A percentile compares a stretch with the other conserved stretches of the same genome.
These are phyloP conservation scores for Drosophila quasianomalipes DNA, from an alignment of 2,888 invertebrate species.

Conservation along the genomic window DNA sequence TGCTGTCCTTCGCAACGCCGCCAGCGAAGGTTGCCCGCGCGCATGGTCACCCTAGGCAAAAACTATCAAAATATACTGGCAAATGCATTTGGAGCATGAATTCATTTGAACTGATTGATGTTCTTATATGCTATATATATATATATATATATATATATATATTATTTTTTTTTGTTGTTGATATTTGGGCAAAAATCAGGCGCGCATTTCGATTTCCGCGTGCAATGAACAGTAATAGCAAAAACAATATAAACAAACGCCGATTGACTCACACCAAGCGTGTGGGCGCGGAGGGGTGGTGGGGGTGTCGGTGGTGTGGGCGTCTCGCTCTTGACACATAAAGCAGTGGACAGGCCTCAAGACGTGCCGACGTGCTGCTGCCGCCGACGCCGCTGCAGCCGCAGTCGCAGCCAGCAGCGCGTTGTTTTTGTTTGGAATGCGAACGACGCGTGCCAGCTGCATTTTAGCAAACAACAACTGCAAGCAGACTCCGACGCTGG, in stretches of 20 bases:
- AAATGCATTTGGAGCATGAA: slow-evolving; percentile 46
- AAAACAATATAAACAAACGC: slow-evolving; percentile 3
- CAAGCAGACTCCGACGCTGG: slow-evolving; percentile 31
- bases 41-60: slow-evolving; percentile 56
- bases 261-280: slow-evolving; percentile 1
- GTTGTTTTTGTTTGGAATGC: slow-evolving; percentile 48
- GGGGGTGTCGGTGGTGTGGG: slow-evolving; percentile 8
- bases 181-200: slow-evolving; percentile 35
- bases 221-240: slow-evolving; percentile 21
- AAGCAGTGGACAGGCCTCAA: slow-evolving; percentile 53
- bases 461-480: slow-evolving; percentile 26
- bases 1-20: slow-evolving; percentile 65
- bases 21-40: slow-evolving; percentile 65
- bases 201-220: slow-evolving; percentile 65
- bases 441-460: slow-evolving; percentile 55
- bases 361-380: slow-evolving; percentile 56
- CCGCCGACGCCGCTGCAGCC: slow-evolving; percentile 15
- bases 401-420: neutral
- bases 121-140: neutral
- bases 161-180: neutral
- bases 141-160: neutral
- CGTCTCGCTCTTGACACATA: slow-evolving; percentile 70
- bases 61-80: neutral
- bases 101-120: slow-evolving; percentile 36
- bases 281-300: neutral